Base-by-base conservation (phyloP, 2,888 invertebrate genomes). In the Criorhina ranunculi region DNA sequence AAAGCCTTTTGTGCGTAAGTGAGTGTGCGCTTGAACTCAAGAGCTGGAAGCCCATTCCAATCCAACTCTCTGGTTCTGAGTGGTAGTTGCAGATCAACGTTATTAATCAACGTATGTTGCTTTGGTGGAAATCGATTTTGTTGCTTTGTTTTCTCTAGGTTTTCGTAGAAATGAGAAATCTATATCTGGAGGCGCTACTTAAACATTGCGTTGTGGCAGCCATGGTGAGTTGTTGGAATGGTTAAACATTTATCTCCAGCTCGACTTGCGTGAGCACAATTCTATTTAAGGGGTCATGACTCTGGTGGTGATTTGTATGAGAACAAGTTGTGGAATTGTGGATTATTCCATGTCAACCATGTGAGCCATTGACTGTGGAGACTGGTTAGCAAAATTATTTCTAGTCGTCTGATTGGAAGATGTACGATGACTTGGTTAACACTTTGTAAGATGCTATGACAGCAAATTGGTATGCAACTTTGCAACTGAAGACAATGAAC, bases 1-100 rank as follows among this genome's bases (percentile, higher is more conserved):
- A 82, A 82, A 82, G 78, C 78, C 82, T 82, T 72, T 82, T 82
- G 78, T 82, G 82, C 82, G 82, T 82, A 82, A 82, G 82, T 60
- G 15, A 82, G 77, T 82, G 77, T 72, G 64, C 15, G 57, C 31
- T 57, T 57, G 35, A 57, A 70, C 62, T 31, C 57, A 42, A 37
- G 59, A 60, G 17, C n/a, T 59, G 46, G 64, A 46, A 66, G 62
- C 53, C 40, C 19, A 17, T 51, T 42, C 15, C 24, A 24, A 24
- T 57, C n/a, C 64, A 59, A 31, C 15, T 51, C 24, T 42, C 33
- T 40, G 37, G 2, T 31, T 57, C 46, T 49, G 49, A 64, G 69
- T 70, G 42, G 57, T 57, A 49, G 51, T 64, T 60, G 24, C 66
- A 72, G 60, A 82, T 67, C 78, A 60, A 31, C 72, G 67, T 67